Evolutionary conservation across 2,113 vertebrate species (phyloP).

Genomic region (Fukomys damarensis): DNA sequence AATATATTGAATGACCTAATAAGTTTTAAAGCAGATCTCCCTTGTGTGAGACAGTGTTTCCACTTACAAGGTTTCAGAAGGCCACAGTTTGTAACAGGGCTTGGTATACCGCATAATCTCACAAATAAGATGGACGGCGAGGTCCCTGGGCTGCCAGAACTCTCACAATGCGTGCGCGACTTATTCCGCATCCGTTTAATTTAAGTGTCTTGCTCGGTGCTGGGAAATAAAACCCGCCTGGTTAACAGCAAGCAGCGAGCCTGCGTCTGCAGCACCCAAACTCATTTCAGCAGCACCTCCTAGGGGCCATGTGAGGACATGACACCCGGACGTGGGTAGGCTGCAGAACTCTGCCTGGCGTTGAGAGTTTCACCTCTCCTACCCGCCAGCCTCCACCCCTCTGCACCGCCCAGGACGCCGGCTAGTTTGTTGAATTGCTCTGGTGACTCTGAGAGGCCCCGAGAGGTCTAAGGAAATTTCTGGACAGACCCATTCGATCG

Average conservation of each 20-base stretch:
- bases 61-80: neutral
- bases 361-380: neutral
- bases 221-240: neutral
- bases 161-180: neutral
- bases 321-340: neutral
- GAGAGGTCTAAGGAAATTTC: neutral
- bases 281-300: conserved; percentile 78
- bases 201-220: neutral
- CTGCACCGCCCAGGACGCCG: neutral
- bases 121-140: neutral
- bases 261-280: neutral
- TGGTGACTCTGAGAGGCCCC: neutral
- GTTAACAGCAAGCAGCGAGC: neutral
- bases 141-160: neutral
- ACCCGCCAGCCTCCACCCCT: neutral
- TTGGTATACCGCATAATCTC: neutral
- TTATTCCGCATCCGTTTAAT: neutral
- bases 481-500: neutral
- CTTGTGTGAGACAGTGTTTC: neutral
- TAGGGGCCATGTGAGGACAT: conserved; percentile 66
- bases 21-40: neutral
- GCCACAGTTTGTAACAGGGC: neutral
- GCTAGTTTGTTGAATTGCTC: neutral
- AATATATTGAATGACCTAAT: neutral
- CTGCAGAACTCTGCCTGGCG: neutral